A percentile compares a stretch with the other conserved stretches of the same genome.
Conservation (phyloP, 2,113 vertebrate species). For the Larimichthys crocea region DNA sequence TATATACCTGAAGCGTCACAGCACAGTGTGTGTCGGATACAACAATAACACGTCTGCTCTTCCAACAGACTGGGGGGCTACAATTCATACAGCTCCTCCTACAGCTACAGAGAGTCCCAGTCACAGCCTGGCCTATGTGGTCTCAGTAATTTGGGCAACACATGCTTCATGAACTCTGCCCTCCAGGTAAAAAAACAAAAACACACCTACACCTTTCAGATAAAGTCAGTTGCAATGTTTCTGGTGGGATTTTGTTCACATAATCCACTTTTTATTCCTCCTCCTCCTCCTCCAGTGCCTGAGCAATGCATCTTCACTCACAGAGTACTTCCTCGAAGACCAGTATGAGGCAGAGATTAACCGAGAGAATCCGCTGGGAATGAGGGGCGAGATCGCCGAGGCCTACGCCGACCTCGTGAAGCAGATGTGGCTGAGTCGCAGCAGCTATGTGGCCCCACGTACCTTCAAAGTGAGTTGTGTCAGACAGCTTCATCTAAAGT, state of each 20-base stretch:
- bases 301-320: slow-evolving; percentile 93
- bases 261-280: not conserved
- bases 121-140: slow-evolving; percentile 94
- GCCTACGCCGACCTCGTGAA: slow-evolving; percentile 96
- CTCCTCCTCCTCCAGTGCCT: slow-evolving; percentile 87
- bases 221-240: not conserved
- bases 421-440: slow-evolving; percentile 96
- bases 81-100: slow-evolving; percentile 90
- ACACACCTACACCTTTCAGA: not conserved
- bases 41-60: slow-evolving; percentile 30
- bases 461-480: slow-evolving; percentile 91
- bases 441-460: slow-evolving; percentile 91
- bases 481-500: not conserved
- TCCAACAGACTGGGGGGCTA: slow-evolving; percentile 87
- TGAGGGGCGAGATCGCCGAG: slow-evolving; percentile 97
- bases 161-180: slow-evolving; percentile 99
- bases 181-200: slow-evolving; percentile 87
- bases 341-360: slow-evolving; percentile 96
- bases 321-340: slow-evolving; percentile 95
- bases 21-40: not conserved
- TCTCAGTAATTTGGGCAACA: slow-evolving; percentile 97
- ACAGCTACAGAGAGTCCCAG: slow-evolving; percentile 91
- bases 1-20: not conserved
- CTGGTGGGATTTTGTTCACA: not conserved
- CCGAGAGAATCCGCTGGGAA: slow-evolving; percentile 95